phyloP scores from a whole-genome alignment of 2,113 vertebrate genomes.

The Siphamia tubifer region DNA sequence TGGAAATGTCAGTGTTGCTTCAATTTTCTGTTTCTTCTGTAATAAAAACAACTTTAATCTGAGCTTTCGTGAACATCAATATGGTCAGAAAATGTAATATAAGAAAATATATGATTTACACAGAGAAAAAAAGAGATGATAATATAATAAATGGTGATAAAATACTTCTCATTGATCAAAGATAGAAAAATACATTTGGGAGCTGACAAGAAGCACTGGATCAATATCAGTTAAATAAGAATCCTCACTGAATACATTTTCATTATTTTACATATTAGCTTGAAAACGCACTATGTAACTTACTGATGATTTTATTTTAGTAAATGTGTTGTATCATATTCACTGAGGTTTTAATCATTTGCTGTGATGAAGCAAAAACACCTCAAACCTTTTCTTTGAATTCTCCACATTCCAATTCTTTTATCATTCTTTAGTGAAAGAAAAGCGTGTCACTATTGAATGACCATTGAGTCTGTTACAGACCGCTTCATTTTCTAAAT shows the following conservation, averaged over 20 bases:
- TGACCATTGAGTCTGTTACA: constrained; percentile 16
- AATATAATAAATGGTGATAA: too few relatives aligned
- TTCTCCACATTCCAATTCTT: neutral
- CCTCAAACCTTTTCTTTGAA: constrained; percentile 9
- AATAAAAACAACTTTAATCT: too few relatives aligned
- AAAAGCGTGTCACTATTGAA: constrained; percentile 25
- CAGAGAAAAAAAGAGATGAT: too few relatives aligned
- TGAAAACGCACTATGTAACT: constrained; percentile 24
- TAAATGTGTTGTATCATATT: neutral
- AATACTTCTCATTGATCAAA: too few relatives aligned
- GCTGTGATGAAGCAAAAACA: constrained; percentile 16
- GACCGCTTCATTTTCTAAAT: constrained; percentile 9
- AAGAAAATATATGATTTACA: too few relatives aligned
- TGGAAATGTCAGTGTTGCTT: too few relatives aligned
- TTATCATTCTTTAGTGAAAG: neutral
- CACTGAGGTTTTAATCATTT: neutral
- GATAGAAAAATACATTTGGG: too few relatives aligned
- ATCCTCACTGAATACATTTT: constrained; percentile 20
- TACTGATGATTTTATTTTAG: constrained; percentile 9
- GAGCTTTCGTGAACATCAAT: too few relatives aligned
- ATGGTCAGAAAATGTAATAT: too few relatives aligned
- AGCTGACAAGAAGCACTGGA: neutral
- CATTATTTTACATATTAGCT: constrained; percentile 8
- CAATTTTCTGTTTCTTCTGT: too few relatives aligned
- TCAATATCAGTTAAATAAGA: constrained; percentile 25